Conservation (phyloP, 1,140 invertebrate genomes). For the Drosophila bifasciata region DNA sequence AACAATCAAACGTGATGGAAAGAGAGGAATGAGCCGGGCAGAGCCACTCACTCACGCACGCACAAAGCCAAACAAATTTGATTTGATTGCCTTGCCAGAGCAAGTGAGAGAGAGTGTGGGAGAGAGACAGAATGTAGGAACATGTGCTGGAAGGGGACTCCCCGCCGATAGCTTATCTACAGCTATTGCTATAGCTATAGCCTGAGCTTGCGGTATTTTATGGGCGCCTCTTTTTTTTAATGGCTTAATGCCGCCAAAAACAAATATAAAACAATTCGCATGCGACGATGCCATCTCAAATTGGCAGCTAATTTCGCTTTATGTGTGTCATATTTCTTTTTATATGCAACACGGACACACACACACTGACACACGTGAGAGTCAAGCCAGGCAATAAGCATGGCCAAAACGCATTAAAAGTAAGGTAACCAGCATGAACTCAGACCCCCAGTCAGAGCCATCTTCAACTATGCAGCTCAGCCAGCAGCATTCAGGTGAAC, state of each 20-base stretch:
- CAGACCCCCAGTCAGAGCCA: conserved; percentile 5
- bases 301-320: conserved; percentile 79
- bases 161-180: conserved; percentile 18
- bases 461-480: conserved; percentile 13
- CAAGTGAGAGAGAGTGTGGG: background rate
- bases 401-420: conserved; percentile 41
- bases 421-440: conserved; percentile 64
- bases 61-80: conserved; percentile 72
- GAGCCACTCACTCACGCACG: conserved; percentile 23
- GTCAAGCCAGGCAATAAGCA: conserved; percentile 13
- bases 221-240: conserved; percentile 66
- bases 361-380: conserved; percentile 11
- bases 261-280: conserved; percentile 80
- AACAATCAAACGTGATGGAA: conserved; percentile 30
- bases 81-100: conserved; percentile 62
- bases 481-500: conserved; percentile 17
- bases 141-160: conserved; percentile 11
- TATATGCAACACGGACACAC: conserved; percentile 8
- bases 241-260: conserved; percentile 75
- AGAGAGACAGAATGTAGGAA: background rate
- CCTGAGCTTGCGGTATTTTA: conserved; percentile 53
- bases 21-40: conserved; percentile 12
- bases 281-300: conserved; percentile 69
- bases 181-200: conserved; percentile 44
- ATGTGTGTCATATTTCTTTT: conserved; percentile 72